Evolutionary conservation across 2,797 vertebrate species (phyloP).

Genomic region (Acanthurus lineatus): DNA sequence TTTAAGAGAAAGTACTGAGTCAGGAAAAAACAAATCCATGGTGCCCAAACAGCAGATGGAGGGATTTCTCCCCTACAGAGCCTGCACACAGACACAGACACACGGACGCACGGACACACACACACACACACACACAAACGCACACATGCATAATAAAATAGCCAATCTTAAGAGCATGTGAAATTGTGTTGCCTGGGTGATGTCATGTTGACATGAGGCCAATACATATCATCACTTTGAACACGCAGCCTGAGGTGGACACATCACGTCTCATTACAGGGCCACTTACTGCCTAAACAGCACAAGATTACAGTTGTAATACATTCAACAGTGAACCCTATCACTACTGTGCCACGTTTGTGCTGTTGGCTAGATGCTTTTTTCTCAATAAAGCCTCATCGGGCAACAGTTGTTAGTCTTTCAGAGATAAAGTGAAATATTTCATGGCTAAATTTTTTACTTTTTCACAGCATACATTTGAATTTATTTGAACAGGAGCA

Average conservation of each 20-base stretch:
- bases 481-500: too few relatives aligned
- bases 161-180: constrained; percentile 27
- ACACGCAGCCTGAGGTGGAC: constrained; percentile 16
- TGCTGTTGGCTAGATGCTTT: not conserved
- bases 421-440: not conserved
- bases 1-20: constrained; percentile 53
- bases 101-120: rapidly evolving
- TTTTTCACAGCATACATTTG: not conserved
- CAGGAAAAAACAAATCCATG: constrained; percentile 43
- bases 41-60: constrained; percentile 53
- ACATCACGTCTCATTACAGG: constrained; percentile 12
- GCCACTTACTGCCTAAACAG: constrained; percentile 5
- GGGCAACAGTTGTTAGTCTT: too few relatives aligned
- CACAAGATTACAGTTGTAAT: not conserved
- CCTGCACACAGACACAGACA: not conserved
- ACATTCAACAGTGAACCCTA: not conserved
- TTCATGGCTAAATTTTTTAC: not conserved
- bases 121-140: not conserved
- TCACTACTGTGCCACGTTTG: not conserved
- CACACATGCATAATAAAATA: constrained; percentile 19
- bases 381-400: too few relatives aligned
- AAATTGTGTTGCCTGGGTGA: constrained; percentile 45
- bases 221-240: constrained; percentile 45
- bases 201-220: constrained; percentile 47
- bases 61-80: constrained; percentile 50